phyloP scores from a whole-genome alignment of 2,888 invertebrate species.

The Harpagoxenus sublaevis region DNA sequence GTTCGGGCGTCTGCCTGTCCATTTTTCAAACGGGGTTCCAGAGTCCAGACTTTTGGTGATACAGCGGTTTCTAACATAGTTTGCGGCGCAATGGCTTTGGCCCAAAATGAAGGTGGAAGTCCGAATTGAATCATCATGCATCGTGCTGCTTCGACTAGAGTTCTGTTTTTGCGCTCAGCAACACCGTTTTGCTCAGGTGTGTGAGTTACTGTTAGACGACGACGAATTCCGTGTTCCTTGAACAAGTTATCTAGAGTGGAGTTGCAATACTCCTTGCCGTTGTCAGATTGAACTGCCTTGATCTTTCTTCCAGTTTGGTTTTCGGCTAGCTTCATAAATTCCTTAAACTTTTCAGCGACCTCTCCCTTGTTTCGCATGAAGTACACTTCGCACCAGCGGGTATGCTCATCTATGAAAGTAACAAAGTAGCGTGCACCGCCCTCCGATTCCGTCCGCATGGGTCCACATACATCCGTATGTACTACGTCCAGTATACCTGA shows the following conservation, averaged over 20 bases:
- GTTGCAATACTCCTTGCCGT: constrained; percentile 63
- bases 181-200: constrained; percentile 16
- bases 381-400: constrained; percentile 66
- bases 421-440: not conserved
- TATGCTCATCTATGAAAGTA: constrained; percentile 23
- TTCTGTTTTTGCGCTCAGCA: constrained; percentile 9
- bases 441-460: not conserved
- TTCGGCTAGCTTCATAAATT: constrained; percentile 40
- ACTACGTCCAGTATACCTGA: not conserved
- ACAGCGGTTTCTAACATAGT: constrained; percentile 53
- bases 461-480: not conserved
- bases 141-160: not conserved
- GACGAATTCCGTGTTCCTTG: constrained; percentile 68
- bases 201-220: constrained; percentile 59
- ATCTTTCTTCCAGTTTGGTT: constrained; percentile 54
- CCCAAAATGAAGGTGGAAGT: constrained; percentile 7
- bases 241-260: constrained; percentile 64
- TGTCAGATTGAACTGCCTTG: constrained; percentile 59
- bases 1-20: constrained; percentile 67
- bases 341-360: constrained; percentile 12
- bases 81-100: not conserved
- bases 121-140: constrained; percentile 4
- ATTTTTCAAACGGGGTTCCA: constrained; percentile 47
- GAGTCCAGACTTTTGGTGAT: constrained; percentile 24
- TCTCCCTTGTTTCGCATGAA: constrained; percentile 51